Base-by-base conservation (phyloP, 30 jellyfish, hydroid and myxozoan genomes). In the Catostylus mosaicus region DNA sequence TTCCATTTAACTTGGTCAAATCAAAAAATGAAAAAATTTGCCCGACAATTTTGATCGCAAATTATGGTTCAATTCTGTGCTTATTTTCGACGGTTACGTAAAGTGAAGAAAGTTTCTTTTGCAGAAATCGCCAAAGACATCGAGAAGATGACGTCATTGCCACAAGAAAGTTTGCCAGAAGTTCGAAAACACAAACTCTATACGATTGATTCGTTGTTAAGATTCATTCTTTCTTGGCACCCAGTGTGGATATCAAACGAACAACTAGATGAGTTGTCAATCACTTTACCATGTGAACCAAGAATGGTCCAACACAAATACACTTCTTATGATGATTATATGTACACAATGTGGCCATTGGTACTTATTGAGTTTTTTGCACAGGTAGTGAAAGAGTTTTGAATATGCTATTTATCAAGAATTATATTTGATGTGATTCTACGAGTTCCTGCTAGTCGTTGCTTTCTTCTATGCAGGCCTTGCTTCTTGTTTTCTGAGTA, bases 361-460 rank as follows among this genome's bases (percentile, higher is more conserved):
- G 43, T 91, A 33, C 85, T 91, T n/a, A 56, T 85, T 22, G 98
- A 91, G 67, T 77, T 89, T 46, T 84, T 86, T 61, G 85, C 96
- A 3, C 93, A 77, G 84, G 89, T 85, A 5, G n/a, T n/a, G n/a
- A n/a, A n/a, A n/a, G n/a, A n/a, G n/a, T n/a, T n/a, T n/a, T n/a
- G n/a, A n/a, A n/a, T n/a, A n/a, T n/a, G n/a, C n/a, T n/a, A n/a
- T n/a, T n/a, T n/a, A n/a, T n/a, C n/a, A n/a, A n/a, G n/a, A n/a
- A n/a, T n/a, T n/a, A n/a, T n/a, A n/a, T n/a, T n/a, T n/a, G n/a
- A n/a, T n/a, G n/a, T n/a, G n/a, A n/a, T n/a, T n/a, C n/a, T n/a
- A n/a, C n/a, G n/a, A n/a, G n/a, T n/a, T n/a, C n/a, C n/a, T n/a
- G n/a, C n/a, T n/a, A n/a, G n/a, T n/a, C n/a, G n/a, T n/a, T n/a